phyloP scores from a whole-genome alignment of 1,140 invertebrate genomes.

The Pygmarrhopalites habei region DNA sequence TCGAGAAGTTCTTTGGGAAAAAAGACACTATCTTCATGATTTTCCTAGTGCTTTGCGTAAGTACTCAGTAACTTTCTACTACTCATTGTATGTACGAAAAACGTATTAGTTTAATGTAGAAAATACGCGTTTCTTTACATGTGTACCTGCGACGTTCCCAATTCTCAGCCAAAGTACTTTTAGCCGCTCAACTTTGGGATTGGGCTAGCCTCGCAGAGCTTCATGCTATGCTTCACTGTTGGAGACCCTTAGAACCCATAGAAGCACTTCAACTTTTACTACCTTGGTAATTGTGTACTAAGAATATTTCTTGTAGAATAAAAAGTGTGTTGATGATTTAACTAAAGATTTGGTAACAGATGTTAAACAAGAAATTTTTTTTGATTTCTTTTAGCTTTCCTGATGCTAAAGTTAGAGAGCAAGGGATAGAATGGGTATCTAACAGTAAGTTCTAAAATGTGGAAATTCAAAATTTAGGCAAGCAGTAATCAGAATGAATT shows the following conservation, averaged over 20 bases:
- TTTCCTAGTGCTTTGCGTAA: constrained; percentile 77
- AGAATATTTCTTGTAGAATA: too few species aligned
- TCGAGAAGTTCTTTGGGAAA: constrained; percentile 85
- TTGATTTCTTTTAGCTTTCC: constrained; percentile 64
- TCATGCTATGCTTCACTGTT: constrained; percentile 70
- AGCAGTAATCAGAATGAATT: too few species aligned
- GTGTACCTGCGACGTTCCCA: too few species aligned
- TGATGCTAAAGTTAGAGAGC: constrained; percentile 74
- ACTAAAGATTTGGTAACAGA: too few species aligned
- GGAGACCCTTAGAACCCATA: constrained; percentile 72
- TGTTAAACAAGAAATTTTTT: background rate
- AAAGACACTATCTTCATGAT: constrained; percentile 78
- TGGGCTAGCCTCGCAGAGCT: constrained; percentile 76
- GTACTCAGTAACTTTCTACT: too few species aligned
- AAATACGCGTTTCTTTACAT: too few species aligned
- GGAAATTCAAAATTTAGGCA: too few species aligned
- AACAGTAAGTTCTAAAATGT: too few species aligned
- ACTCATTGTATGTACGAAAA: too few species aligned
- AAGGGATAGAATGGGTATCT: constrained; percentile 74
- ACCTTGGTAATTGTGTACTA: too few species aligned
- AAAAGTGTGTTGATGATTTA: too few species aligned
- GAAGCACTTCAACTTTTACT: constrained; percentile 84
- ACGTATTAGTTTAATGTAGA: too few species aligned
- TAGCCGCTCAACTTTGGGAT: constrained; percentile 83
- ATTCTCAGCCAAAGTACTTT: constrained; percentile 83